Percentiles rank a stretch among this genome's conserved stretches.
Conservation (phyloP, 2,797 vertebrate species). For the Spinibarbus caldwelli region DNA sequence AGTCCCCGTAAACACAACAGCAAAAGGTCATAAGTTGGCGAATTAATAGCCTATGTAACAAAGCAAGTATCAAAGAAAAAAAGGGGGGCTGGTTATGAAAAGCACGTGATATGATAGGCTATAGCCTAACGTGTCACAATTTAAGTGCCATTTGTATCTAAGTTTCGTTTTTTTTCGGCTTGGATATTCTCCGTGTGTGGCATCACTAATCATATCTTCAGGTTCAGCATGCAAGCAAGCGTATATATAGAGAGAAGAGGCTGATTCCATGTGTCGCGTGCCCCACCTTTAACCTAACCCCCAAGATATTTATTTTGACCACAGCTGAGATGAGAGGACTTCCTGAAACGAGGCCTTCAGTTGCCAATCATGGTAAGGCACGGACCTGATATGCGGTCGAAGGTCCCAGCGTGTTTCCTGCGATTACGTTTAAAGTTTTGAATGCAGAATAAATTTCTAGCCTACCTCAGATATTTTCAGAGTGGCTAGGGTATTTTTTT, state of each 20-base stretch:
- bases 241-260: constrained; percentile 39
- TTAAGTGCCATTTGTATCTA: neutral
- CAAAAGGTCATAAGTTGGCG: neutral
- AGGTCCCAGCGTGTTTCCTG: neutral
- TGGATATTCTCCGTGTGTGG: constrained; percentile 78
- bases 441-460: constrained; percentile 12
- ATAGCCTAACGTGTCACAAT: neutral
- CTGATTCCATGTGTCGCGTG: constrained; percentile 37
- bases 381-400: neutral
- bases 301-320: constrained; percentile 41
- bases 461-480: neutral
- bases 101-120: neutral
- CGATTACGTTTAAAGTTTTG: neutral
- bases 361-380: constrained; percentile 20
- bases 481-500: neutral
- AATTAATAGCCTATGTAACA: neutral
- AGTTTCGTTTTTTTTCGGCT: neutral
- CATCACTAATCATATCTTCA: constrained; percentile 65
- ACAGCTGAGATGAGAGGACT: constrained; percentile 38
- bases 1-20: neutral
- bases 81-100: neutral
- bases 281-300: constrained; percentile 53
- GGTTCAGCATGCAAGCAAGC: constrained; percentile 49
- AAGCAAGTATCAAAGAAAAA: neutral
- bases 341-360: constrained; percentile 7